phyloP scores from a whole-genome alignment of 1,140 invertebrate genomes.

The Drosophila bipectinata region DNA sequence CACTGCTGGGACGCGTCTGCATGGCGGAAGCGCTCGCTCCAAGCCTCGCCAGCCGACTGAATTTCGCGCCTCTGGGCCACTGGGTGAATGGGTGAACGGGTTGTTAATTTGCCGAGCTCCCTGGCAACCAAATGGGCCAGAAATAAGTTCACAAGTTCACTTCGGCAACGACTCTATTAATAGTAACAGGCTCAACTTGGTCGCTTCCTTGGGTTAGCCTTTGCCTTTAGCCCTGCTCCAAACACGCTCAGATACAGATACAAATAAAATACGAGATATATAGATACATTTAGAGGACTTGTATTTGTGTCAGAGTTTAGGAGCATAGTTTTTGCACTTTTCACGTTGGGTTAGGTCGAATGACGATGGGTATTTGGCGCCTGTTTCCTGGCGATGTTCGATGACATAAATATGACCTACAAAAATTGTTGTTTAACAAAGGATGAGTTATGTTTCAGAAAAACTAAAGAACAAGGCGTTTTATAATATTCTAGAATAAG shows the following conservation, averaged over 20 bases:
- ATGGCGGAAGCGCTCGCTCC: constrained; percentile 52
- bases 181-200: constrained; percentile 56
- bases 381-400: constrained; percentile 33
- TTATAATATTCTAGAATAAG: not conserved
- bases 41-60: constrained; percentile 60
- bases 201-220: constrained; percentile 18
- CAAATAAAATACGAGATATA: not conserved
- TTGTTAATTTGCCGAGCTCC: constrained; percentile 69
- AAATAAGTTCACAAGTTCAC: constrained; percentile 78
- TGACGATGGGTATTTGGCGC: constrained; percentile 19
- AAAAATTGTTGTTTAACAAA: not conserved
- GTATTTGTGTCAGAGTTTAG: constrained; percentile 10
- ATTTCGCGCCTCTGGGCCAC: constrained; percentile 48
- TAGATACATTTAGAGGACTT: not conserved
- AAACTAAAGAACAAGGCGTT: not conserved
- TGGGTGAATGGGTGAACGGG: constrained; percentile 53
- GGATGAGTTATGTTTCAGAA: not conserved
- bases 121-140: constrained; percentile 75
- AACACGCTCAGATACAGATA: not conserved
- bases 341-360: constrained; percentile 69
- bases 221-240: constrained; percentile 16
- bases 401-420: constrained; percentile 52
- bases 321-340: constrained; percentile 37
- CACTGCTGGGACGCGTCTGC: constrained; percentile 64
- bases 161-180: constrained; percentile 77